These are phyloP conservation scores for Alexandromys fortis DNA, from an alignment of 2,113 vertebrate species.

Conservation along the genomic window DNA sequence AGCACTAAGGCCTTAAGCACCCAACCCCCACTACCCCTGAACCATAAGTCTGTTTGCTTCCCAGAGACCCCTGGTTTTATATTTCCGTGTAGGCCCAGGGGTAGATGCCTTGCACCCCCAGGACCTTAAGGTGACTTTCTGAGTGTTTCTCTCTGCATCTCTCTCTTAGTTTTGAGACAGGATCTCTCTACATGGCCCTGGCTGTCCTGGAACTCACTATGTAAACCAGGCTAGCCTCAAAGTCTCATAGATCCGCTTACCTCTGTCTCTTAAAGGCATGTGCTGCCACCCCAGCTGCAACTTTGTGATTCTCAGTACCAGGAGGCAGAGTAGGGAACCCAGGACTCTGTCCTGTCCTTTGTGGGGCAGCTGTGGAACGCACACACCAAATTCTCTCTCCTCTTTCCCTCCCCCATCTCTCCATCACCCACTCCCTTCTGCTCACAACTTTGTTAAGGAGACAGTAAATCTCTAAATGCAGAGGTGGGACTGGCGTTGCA, in stretches of 20 bases:
- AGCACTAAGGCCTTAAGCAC: not conserved
- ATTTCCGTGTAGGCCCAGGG: not conserved
- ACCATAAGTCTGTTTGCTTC: not conserved
- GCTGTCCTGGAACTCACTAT: not conserved
- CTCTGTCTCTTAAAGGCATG: not conserved
- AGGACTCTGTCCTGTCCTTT: not conserved
- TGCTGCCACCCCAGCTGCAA: not conserved
- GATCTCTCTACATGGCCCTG: not conserved
- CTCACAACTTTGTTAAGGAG: not conserved
- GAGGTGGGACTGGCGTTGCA: fast-evolving
- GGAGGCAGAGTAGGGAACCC: not conserved
- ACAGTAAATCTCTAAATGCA: not conserved
- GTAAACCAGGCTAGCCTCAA: not conserved
- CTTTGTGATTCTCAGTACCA: not conserved
- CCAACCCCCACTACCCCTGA: not conserved
- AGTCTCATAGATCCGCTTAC: not conserved
- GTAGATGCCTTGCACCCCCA: not conserved
- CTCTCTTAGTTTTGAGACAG: not conserved
- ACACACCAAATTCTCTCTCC: not conserved
- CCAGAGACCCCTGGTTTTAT: not conserved
- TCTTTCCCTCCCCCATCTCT: not conserved
- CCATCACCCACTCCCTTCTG: not conserved
- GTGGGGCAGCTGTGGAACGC: not conserved
- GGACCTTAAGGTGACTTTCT: not conserved
- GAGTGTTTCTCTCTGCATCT: not conserved